A percentile compares a stretch with the other conserved stretches of the same genome.
Evolutionary conservation across 2,797 vertebrate genomes (phyloP).

Genomic region (Podarcis siculus): DNA sequence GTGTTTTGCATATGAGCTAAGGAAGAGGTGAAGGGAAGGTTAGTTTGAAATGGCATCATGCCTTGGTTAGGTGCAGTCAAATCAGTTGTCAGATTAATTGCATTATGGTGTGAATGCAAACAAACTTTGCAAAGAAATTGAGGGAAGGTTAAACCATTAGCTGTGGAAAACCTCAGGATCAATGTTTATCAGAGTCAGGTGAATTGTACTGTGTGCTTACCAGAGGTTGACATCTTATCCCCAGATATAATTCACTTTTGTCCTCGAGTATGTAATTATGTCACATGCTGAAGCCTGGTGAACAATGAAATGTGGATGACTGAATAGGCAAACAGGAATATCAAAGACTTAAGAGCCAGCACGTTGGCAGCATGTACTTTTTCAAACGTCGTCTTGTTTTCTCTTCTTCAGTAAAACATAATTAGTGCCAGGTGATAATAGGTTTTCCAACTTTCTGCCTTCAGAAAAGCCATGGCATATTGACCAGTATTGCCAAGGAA

Average conservation of each 20-base stretch:
- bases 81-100: conserved; percentile 58
- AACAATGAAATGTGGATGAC: conserved; percentile 54
- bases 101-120: conserved; percentile 50
- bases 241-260: conserved; percentile 17
- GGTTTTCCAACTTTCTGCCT: not conserved
- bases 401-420: not conserved
- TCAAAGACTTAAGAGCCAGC: conserved; percentile 57
- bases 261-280: conserved; percentile 16
- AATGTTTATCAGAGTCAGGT: conserved; percentile 37
- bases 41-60: conserved; percentile 49
- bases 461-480: not conserved
- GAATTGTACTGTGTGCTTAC: conserved; percentile 44
- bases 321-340: conserved; percentile 47
- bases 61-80: conserved; percentile 59
- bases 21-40: conserved; percentile 56
- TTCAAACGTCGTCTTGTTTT: not conserved
- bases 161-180: conserved; percentile 41
- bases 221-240: conserved; percentile 28
- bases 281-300: conserved; percentile 42
- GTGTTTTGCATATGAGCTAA: conserved; percentile 49
- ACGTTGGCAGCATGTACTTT: not conserved
- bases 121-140: conserved; percentile 51
- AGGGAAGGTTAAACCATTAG: conserved; percentile 22
- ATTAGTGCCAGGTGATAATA: not conserved
- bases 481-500: not conserved